These are phyloP conservation scores for Sarotherodon lohbergeri DNA, from an alignment of 2,113 vertebrate genomes.

Conservation along the genomic window DNA sequence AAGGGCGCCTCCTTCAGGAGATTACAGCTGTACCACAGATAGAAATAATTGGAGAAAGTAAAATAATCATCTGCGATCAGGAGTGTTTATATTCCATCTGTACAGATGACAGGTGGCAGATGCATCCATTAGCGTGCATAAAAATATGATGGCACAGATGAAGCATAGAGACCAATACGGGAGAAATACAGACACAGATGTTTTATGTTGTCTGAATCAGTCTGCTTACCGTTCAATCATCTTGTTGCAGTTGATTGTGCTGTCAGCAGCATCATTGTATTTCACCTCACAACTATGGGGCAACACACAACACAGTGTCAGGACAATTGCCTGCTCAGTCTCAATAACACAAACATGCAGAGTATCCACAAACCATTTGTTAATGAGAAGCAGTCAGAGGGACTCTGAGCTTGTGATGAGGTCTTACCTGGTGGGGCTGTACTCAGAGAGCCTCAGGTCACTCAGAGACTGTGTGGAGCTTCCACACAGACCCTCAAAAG, in stretches of 20 bases:
- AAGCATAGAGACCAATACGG: too few species aligned
- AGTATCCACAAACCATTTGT: neutral
- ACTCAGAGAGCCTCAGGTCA: neutral
- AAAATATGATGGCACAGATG: neutral
- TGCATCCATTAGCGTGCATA: neutral
- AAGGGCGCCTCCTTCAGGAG: neutral
- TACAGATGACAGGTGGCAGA: neutral
- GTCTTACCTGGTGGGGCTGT: neutral
- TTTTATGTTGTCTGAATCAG: neutral
- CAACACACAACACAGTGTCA: neutral
- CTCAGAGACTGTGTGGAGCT: neutral
- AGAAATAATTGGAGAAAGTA: neutral
- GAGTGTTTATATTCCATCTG: neutral
- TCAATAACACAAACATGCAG: neutral
- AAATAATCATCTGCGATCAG: neutral
- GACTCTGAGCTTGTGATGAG: neutral
- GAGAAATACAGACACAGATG: too few species aligned
- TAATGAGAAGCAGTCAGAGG: neutral
- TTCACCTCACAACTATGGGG: neutral
- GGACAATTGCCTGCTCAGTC: neutral
- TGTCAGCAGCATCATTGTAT: neutral
- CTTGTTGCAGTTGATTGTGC: neutral
- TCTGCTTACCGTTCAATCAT: neutral
- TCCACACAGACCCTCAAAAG: neutral
- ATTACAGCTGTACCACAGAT: neutral